Conservation (phyloP, 2,113 vertebrate genomes). For the Pseudonaja textilis region DNA sequence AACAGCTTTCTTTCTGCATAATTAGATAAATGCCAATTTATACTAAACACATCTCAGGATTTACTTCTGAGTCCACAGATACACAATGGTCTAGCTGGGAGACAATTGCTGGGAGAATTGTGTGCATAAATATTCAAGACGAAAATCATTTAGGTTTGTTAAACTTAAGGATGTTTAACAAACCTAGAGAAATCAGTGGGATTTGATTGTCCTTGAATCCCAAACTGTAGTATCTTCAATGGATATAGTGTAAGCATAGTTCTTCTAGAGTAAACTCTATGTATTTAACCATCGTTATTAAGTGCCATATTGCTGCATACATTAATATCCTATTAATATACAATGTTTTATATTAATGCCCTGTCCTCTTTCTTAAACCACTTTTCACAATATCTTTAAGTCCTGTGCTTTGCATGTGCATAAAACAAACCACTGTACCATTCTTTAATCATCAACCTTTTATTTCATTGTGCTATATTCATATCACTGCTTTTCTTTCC, state of each 20-base stretch:
- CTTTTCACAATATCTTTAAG: neutral
- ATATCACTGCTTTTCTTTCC: neutral
- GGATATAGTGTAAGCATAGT: neutral
- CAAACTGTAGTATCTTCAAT: neutral
- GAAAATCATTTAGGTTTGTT: neutral
- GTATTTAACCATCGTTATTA: neutral
- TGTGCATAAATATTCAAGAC: neutral
- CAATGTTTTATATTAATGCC: neutral
- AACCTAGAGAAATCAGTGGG: neutral
- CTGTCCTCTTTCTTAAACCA: neutral
- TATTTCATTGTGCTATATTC: neutral
- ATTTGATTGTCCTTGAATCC: neutral
- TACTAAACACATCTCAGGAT: neutral
- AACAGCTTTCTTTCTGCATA: neutral
- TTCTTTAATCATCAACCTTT: neutral
- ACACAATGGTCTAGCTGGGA: neutral
- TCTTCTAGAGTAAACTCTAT: neutral
- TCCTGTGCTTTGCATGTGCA: neutral
- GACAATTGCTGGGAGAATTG: neutral
- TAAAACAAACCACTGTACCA: neutral
- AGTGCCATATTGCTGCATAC: neutral
- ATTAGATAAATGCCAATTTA: neutral
- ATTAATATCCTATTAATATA: neutral
- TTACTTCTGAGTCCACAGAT: neutral
- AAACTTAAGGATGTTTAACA: neutral